Evolutionary conservation across 2,113 vertebrate species (phyloP).

Genomic region (Ciconia maguari): DNA sequence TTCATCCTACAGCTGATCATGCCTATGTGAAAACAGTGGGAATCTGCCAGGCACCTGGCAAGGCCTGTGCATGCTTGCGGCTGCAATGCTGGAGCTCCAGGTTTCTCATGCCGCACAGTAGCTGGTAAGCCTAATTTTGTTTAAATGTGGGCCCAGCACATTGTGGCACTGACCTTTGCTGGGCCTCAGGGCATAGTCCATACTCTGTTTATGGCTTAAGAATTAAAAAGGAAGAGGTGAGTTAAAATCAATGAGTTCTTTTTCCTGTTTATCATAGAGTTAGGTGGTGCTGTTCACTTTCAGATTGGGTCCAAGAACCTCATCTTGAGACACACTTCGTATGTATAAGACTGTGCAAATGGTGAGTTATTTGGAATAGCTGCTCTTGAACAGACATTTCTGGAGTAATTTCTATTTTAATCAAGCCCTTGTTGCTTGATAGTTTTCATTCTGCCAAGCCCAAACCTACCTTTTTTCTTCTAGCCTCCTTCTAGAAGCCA

Average conservation of each 20-base stretch:
- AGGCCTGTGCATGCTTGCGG: rapidly evolving
- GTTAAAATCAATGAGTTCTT: not conserved
- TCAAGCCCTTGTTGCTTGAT: not conserved
- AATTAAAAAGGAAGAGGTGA: not conserved
- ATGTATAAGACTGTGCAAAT: not conserved
- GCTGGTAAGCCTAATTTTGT: not conserved
- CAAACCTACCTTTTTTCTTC: not conserved
- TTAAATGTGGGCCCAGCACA: not conserved
- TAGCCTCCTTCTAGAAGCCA: not conserved
- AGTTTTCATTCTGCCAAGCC: not conserved
- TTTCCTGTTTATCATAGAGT: not conserved
- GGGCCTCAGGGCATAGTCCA: not conserved
- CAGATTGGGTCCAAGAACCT: not conserved
- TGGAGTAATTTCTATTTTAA: not conserved
- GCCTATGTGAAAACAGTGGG: not conserved
- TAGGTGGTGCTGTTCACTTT: not conserved
- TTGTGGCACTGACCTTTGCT: not conserved
- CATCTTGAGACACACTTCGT: not conserved
- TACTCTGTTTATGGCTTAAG: not conserved
- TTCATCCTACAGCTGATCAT: not conserved
- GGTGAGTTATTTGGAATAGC: not conserved
- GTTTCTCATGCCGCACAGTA: not conserved
- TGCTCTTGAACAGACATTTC: not conserved
- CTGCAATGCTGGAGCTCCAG: not conserved
- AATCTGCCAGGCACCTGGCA: not conserved